These are phyloP conservation scores for Torymus aiolomorphi DNA, from an alignment of 2,888 invertebrate genomes.

Conservation along the genomic window DNA sequence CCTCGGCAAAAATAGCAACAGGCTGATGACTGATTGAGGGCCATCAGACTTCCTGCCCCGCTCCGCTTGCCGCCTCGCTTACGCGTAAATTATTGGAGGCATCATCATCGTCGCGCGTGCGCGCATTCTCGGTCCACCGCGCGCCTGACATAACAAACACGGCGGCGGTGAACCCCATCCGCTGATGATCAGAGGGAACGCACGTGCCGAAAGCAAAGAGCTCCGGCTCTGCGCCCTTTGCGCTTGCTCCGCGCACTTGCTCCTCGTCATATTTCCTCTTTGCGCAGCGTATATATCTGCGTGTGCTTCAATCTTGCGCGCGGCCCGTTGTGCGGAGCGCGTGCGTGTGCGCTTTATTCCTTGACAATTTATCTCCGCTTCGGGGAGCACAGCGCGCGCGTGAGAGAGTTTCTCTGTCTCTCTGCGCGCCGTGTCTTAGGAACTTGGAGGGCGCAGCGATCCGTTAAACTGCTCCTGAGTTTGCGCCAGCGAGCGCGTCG, in stretches of 20 bases:
- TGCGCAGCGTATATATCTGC: neutral
- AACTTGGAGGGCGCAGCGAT: slow-evolving; percentile 34
- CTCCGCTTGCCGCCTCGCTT: too few species aligned
- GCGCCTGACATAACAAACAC: slow-evolving; percentile 63
- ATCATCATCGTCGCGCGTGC: neutral
- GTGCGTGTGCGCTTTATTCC: slow-evolving; percentile 17
- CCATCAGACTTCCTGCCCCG: too few species aligned
- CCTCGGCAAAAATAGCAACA: too few species aligned
- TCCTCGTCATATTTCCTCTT: slow-evolving; percentile 55
- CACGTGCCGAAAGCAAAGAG: slow-evolving; percentile 66
- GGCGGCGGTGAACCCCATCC: slow-evolving; percentile 62
- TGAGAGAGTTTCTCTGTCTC: slow-evolving; percentile 17
- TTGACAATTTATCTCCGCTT: slow-evolving; percentile 45
- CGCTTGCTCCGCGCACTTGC: slow-evolving; percentile 58
- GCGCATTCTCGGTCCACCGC: neutral
- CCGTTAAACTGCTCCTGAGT: slow-evolving; percentile 47
- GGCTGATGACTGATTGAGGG: too few species aligned
- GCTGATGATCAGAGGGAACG: slow-evolving; percentile 62
- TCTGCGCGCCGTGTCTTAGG: slow-evolving; percentile 24
- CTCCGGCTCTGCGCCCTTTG: slow-evolving; percentile 56
- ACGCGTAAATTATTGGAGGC: neutral
- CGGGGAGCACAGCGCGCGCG: slow-evolving; percentile 9
- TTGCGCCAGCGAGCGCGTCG: neutral
- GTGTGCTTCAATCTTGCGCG: neutral
- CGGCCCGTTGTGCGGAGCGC: too few species aligned